Base-by-base conservation (phyloP, 2,113 vertebrate genomes). In the Montifringilla adamsi region DNA sequence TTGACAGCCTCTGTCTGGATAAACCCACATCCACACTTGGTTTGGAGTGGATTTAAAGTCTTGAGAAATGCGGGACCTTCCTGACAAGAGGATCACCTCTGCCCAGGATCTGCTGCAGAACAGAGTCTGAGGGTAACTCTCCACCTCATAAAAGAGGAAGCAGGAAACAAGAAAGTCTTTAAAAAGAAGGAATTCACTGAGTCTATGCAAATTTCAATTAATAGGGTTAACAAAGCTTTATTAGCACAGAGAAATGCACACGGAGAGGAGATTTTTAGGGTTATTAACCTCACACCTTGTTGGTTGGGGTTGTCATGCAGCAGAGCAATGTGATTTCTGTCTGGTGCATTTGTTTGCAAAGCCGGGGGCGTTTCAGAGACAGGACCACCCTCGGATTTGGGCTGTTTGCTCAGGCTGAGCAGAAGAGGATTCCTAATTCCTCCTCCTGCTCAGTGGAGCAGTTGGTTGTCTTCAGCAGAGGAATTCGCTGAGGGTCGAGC, bases 221-320 rank as follows among this genome's bases (percentile, higher is more conserved):
- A 13, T 0, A 33, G 23, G 18, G 30, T 56, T 73, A 88, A 41
- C 23, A 64, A 52, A 67, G 6, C 17, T 70, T 31, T 22, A 11
- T 11, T 6, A 15, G 6, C 33, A 59, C 2, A 28, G 0, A 41
- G 59, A 64, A 27, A n/a, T 15, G 44, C 2, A 2, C 17, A 4
- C 1, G 7, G 26, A 58, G 8, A 58, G 28, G 6, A 21, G 17
- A 0, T 10, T 50, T 35, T 73, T 27, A 24, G 81, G 44, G 17
- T 46, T 76, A 20, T 31, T 49, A 81, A 49, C 31, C 11, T 22
- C 37, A 24, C 10, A 18, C 13, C 24, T 63, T 4, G 13, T 27
- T 84, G 64, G 7, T 1, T 64, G 27, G 35, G 35, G 37, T 19
- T 35, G 50, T 12, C 3, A 1, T 7, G 10, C 33, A 73, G 58